Conservation (phyloP, 64 coral and sea anemone genomes). For the Montipora sp. region DNA sequence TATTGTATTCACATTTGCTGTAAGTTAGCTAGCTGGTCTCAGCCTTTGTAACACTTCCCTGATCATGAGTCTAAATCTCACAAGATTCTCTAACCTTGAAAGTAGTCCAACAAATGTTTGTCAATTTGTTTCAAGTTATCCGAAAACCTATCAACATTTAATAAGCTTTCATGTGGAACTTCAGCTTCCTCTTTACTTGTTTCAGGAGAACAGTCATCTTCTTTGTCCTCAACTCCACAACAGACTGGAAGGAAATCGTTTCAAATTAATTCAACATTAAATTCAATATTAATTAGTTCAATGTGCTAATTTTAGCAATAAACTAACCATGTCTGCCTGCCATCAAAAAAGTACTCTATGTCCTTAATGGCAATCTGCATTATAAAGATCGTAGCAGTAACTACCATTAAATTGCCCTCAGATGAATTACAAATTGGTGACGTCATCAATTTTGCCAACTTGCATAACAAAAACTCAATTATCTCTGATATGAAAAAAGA, state of each 20-base stretch:
- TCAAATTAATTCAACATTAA: neutral
- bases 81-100: neutral
- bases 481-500: too few species aligned
- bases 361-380: too few species aligned
- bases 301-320: neutral
- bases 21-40: too few species aligned
- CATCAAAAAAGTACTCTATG: neutral
- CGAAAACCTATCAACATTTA: neutral
- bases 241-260: neutral
- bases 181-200: neutral
- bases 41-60: neutral
- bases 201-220: neutral
- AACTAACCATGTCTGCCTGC: neutral
- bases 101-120: neutral
- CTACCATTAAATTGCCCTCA: too few species aligned
- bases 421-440: too few species aligned
- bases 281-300: neutral
- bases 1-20: too few species aligned
- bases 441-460: too few species aligned
- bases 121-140: neutral
- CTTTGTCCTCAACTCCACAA: neutral
- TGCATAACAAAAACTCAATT: too few species aligned
- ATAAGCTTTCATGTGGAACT: neutral
- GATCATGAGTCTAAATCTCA: neutral
- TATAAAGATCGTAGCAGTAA: too few species aligned